Evolutionary conservation across 1,140 invertebrate species (phyloP).

Genomic region (Cecropterus lyciades): DNA sequence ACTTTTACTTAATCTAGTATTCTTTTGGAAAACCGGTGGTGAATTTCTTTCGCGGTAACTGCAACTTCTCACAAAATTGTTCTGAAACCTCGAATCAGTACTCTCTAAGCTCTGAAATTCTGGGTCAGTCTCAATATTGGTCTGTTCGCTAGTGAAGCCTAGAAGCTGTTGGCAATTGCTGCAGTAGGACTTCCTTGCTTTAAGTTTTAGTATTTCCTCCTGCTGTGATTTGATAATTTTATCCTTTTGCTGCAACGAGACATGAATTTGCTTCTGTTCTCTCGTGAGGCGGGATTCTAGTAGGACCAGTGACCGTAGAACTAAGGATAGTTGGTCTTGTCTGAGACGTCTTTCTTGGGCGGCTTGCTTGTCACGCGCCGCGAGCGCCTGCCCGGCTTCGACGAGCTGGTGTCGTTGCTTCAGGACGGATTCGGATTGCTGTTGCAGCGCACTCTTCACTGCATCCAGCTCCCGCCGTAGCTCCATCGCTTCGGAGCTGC

Average conservation of each 20-base stretch:
- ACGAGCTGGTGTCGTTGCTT: slow-evolving; percentile 85
- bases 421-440: slow-evolving; percentile 85
- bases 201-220: slow-evolving; percentile 87
- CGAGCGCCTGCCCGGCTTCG: slow-evolving; percentile 86
- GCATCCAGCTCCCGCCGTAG: slow-evolving; percentile 85
- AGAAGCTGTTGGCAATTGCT: slow-evolving; percentile 85
- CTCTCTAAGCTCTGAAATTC: slow-evolving; percentile 85
- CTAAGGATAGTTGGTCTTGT: slow-evolving; percentile 88
- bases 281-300: slow-evolving; percentile 89
- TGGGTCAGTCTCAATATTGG: slow-evolving; percentile 83
- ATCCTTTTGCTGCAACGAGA: slow-evolving; percentile 88
- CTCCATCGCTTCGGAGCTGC: slow-evolving; percentile 83
- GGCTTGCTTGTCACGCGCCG: slow-evolving; percentile 85
- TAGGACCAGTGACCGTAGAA: slow-evolving; percentile 88
- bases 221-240: slow-evolving; percentile 88
- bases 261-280: slow-evolving; percentile 89
- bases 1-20: slow-evolving; percentile 82
- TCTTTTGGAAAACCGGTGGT: slow-evolving; percentile 82
- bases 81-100: slow-evolving; percentile 84
- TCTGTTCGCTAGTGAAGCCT: slow-evolving; percentile 82
- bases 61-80: slow-evolving; percentile 82
- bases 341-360: slow-evolving; percentile 86
- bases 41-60: slow-evolving; percentile 85
- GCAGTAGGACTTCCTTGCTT: slow-evolving; percentile 82
- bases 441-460: slow-evolving; percentile 86